phyloP scores from a whole-genome alignment of 2,113 vertebrate genomes.

The Erythrolamprus reginae region DNA sequence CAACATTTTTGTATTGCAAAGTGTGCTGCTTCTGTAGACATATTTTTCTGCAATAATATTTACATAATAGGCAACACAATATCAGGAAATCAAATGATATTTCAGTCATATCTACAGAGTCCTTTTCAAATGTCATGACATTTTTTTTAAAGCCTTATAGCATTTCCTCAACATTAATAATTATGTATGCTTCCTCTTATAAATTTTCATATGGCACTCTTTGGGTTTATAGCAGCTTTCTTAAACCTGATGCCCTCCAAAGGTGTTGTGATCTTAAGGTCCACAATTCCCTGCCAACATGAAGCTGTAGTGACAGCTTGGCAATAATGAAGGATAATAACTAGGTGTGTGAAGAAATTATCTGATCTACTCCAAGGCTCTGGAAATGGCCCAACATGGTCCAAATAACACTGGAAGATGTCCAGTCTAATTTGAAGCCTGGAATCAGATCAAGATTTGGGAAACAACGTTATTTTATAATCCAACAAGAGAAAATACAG shows the following conservation, averaged over 20 bases:
- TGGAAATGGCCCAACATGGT: background rate
- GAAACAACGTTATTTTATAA: background rate
- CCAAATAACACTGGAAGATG: background rate
- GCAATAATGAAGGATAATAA: background rate
- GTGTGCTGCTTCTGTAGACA: background rate
- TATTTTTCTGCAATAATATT: constrained; percentile 27
- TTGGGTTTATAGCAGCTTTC: background rate
- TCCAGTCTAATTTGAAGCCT: background rate
- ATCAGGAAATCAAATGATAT: constrained; percentile 17
- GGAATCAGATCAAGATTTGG: background rate
- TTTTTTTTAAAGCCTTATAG: constrained; percentile 18
- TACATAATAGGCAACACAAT: constrained; percentile 1
- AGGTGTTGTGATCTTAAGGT: background rate
- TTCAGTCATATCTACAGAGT: constrained; percentile 39
- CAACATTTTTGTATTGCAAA: background rate
- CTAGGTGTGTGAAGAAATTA: background rate
- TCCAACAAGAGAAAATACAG: background rate
- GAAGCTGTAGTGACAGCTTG: background rate
- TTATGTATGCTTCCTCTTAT: constrained; percentile 18
- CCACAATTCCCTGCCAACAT: background rate
- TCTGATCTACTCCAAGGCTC: background rate
- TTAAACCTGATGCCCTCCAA: background rate
- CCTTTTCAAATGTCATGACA: constrained; percentile 54
- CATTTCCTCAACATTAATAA: constrained; percentile 19
- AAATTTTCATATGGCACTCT: constrained; percentile 5